phyloP scores from a whole-genome alignment of 1,140 invertebrate species.

The Drosophila yakuba region DNA sequence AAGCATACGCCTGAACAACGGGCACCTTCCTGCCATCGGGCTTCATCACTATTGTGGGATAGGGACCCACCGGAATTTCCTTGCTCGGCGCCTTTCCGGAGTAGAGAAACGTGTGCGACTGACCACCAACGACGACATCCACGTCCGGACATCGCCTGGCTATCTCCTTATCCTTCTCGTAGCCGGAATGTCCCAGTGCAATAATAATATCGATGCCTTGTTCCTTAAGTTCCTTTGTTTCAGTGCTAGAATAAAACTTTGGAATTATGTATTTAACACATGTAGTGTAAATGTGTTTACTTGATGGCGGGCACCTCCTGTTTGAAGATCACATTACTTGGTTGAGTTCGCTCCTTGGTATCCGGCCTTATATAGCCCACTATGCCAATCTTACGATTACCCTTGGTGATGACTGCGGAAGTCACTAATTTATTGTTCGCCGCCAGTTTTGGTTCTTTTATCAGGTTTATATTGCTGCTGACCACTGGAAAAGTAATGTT shows the following conservation, averaged over 20 bases:
- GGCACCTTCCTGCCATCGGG: conserved; percentile 89
- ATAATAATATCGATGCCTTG: conserved; percentile 93
- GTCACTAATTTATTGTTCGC: conserved; percentile 85
- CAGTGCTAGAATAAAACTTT: conserved; percentile 74
- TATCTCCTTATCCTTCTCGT: conserved; percentile 90
- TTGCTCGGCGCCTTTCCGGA: conserved; percentile 79
- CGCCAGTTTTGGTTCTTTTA: conserved; percentile 87
- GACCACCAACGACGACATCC: conserved; percentile 95
- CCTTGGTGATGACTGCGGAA: conserved; percentile 88
- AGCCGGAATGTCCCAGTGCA: conserved; percentile 95
- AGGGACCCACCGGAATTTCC: conserved; percentile 88
- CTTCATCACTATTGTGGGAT: conserved; percentile 91
- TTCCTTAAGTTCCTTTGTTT: conserved; percentile 87
- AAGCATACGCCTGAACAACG: conserved; percentile 95
- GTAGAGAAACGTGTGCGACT: conserved; percentile 91
- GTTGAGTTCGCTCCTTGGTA: conserved; percentile 88
- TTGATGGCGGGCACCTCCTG: conserved; percentile 90
- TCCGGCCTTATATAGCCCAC: conserved; percentile 95
- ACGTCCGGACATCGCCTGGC: conserved; percentile 91
- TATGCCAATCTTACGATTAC: conserved; percentile 90
- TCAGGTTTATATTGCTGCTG: conserved; percentile 90
- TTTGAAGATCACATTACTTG: conserved; percentile 88
- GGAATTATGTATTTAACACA: not conserved
- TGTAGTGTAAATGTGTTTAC: conserved; percentile 19
- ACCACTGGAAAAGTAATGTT: conserved; percentile 90